Evolutionary conservation across 2,888 invertebrate species (phyloP), one percentile per base, ranked within the genome.

Genomic region (Lasiommata megera): DNA sequence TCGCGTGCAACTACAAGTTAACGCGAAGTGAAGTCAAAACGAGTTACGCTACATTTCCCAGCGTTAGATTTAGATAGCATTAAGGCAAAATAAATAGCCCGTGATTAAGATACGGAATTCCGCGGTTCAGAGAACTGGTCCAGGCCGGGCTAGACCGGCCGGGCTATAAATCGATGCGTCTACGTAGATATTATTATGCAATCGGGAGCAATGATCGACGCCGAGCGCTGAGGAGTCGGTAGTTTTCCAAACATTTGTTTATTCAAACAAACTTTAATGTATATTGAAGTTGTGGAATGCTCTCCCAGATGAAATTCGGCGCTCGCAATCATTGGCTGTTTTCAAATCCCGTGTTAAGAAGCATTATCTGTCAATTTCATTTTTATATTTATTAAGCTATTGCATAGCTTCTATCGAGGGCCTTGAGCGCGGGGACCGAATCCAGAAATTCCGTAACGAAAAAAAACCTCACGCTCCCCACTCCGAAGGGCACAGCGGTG

Each of bases 111-210:
- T 47, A 51, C 54, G 54, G 61, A 55, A 61, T 58, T 47, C 54
- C 58, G 57, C 12, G 50, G 38, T 57, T 44, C 28, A 31, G 31
- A 43, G 43, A 54, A 50, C 54, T 36, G 34, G 38, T 36, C 55
- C 41, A 12, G 55, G 47, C 55, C 17, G 28, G 46, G 41, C 48
- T 31, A 34, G 38, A 9, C 18, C 16, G 29, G 47, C 47, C 16
- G 36, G 51, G 48, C 52, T 51, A 54, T 61, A 58, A 54, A 61
- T 61, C 60, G 57, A 61, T 51, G 57, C 38, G 44, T 50, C 60
- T 37, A 40, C 43, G 40, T 54, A 36, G 50, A 54, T 46, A 58
- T 52, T 51, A 46, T 60, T 61, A 61, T 51, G 61, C 61, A 61
- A 61, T 58, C 50, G 54, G 51, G 61, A 54, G 61, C 61, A 58